Evolutionary conservation across 2,113 vertebrate species (phyloP).

Genomic region (Psilopsiagon aurifrons): DNA sequence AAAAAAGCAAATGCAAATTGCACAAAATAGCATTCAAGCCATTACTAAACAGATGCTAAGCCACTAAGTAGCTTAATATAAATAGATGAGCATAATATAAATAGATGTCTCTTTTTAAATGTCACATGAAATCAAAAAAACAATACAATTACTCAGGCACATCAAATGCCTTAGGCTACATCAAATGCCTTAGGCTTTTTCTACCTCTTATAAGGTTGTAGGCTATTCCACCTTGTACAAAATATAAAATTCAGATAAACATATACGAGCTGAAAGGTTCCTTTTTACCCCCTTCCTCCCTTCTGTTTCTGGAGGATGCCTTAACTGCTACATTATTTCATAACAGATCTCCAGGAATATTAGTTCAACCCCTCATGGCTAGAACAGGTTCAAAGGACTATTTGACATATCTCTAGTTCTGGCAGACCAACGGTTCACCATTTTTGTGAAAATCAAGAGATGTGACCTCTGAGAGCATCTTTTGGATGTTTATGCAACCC

Average conservation of each 20-base stretch:
- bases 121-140: background rate
- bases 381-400: background rate
- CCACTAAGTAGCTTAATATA: background rate
- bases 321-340: background rate
- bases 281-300: fast-evolving
- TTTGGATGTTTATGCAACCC: background rate
- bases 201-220: background rate
- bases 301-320: background rate
- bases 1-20: background rate
- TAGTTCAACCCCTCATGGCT: background rate
- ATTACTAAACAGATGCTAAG: background rate
- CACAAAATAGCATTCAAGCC: background rate
- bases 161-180: background rate
- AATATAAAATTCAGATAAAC: background rate
- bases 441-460: background rate
- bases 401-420: background rate
- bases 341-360: background rate
- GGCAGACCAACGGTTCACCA: fast-evolving
- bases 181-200: background rate
- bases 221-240: background rate
- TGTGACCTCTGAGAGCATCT: fast-evolving
- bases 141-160: background rate
- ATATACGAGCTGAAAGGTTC: background rate
- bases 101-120: background rate
- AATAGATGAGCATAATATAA: background rate